Conservation (phyloP, 2,113 vertebrate species). For the Platysteira castanea region DNA sequence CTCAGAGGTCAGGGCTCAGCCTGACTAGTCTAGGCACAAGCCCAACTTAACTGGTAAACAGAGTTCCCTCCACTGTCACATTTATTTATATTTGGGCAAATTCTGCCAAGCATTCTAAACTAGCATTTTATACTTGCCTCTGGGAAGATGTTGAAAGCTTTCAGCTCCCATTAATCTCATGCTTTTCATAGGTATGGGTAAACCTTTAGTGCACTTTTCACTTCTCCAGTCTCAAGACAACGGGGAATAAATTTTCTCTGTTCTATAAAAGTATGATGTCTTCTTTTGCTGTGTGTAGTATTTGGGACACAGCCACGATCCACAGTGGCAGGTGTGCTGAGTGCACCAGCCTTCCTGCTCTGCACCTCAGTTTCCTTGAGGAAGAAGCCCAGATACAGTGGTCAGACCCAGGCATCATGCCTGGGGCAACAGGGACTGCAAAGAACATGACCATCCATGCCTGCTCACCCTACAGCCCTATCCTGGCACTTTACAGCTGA, state of each 20-base stretch:
- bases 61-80: background rate
- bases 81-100: conserved; percentile 28
- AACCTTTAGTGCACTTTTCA: conserved; percentile 28
- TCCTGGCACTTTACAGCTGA: background rate
- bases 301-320: background rate
- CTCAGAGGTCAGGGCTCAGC: background rate
- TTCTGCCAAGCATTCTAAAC: conserved; percentile 13
- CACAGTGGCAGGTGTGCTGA: background rate
- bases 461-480: background rate
- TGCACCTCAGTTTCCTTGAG: background rate
- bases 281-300: background rate
- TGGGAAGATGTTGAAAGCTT: conserved; percentile 44
- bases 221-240: background rate
- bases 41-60: background rate
- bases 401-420: background rate
- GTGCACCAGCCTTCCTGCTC: background rate
- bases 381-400: background rate
- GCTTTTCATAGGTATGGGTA: conserved; percentile 1
- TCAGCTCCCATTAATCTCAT: conserved; percentile 54
- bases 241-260: background rate
- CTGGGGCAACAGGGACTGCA: background rate
- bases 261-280: background rate
- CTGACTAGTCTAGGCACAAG: background rate
- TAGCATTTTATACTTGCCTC: conserved; percentile 38
- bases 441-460: background rate